These are phyloP conservation scores for Eupithecia centaureata DNA, from an alignment of 2,888 invertebrate genomes.

Conservation along the genomic window DNA sequence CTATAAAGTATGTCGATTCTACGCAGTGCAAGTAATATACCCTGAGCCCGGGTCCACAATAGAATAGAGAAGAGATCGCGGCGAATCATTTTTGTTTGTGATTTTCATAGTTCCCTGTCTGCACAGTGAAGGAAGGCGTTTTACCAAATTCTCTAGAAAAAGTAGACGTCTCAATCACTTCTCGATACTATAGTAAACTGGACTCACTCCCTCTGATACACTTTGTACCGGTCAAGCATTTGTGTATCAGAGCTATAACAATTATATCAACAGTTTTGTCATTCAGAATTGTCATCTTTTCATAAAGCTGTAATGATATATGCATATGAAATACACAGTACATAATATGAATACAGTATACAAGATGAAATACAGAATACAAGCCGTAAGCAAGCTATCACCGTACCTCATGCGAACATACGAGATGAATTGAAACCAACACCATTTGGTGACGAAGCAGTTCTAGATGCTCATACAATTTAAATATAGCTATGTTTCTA, in stretches of 20 bases:
- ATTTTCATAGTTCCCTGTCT: too few species aligned
- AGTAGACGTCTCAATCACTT: too few species aligned
- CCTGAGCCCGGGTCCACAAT: too few species aligned
- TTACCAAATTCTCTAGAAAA: too few species aligned
- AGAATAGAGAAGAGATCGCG: too few species aligned
- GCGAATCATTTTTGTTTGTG: too few species aligned
- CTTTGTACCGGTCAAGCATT: conserved; percentile 6
- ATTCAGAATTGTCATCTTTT: neutral
- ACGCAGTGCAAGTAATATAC: conserved; percentile 1
- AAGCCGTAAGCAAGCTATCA: conserved; percentile 1
- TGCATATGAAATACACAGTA: conserved; percentile 1
- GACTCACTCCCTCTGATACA: too few species aligned
- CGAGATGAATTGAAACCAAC: neutral
- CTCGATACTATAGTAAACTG: too few species aligned
- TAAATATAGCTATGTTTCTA: neutral
- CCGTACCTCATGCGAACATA: neutral
- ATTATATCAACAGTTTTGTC: neutral
- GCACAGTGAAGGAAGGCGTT: too few species aligned
- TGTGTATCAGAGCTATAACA: neutral
- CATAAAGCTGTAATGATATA: neutral
- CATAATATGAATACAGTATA: too few species aligned
- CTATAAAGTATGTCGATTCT: neutral
- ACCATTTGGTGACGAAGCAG: neutral
- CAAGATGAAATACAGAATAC: neutral
- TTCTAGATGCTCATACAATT: conserved; percentile 2